Conservation (phyloP, 2,888 invertebrate species). For the Amiota minor region DNA sequence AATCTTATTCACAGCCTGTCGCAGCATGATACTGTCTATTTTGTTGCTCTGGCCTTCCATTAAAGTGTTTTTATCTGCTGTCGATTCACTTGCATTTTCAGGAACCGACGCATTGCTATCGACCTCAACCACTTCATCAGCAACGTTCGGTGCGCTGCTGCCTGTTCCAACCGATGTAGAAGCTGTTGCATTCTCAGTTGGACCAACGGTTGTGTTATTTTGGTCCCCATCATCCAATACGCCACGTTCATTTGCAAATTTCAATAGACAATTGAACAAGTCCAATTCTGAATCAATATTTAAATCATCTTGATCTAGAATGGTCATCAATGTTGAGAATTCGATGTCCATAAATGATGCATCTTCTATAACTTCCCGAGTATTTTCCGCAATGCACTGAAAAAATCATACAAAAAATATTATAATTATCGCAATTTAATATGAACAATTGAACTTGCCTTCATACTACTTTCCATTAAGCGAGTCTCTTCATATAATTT, state of each 20-base stretch:
- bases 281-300: conserved; percentile 84
- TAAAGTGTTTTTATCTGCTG: conserved; percentile 57
- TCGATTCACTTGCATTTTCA: conserved; percentile 46
- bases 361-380: conserved; percentile 83
- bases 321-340: conserved; percentile 81
- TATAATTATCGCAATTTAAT: neutral
- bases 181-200: neutral
- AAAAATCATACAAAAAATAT: neutral
- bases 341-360: conserved; percentile 86
- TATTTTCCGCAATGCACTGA: conserved; percentile 82
- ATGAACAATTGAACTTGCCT: conserved; percentile 73
- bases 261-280: conserved; percentile 82
- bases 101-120: conserved; percentile 62
- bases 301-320: conserved; percentile 83
- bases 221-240: conserved; percentile 53
- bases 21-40: conserved; percentile 73
- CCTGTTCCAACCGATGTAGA: conserved; percentile 23
- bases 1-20: conserved; percentile 84
- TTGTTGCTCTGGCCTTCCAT: conserved; percentile 65
- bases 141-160: conserved; percentile 59
- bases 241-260: conserved; percentile 78
- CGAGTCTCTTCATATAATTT: conserved; percentile 87
- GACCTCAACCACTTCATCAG: conserved; percentile 66
- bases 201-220: conserved; percentile 31
- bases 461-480: conserved; percentile 86